phyloP scores from a whole-genome alignment of 2,113 vertebrate genomes.

The Scatophagus argus region DNA sequence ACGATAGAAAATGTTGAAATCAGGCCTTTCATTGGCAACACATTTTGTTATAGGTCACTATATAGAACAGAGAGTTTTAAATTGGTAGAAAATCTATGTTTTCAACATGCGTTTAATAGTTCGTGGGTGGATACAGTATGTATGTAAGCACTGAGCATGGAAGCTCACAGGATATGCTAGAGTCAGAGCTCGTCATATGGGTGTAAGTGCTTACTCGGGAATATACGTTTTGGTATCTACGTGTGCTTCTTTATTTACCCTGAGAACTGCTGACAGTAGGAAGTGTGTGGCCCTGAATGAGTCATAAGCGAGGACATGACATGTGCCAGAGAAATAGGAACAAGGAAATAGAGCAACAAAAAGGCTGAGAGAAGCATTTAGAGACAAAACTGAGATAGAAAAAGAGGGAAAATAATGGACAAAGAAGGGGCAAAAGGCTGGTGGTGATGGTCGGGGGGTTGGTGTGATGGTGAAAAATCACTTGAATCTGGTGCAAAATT shows the following conservation, averaged over 20 bases:
- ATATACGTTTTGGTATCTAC: conserved; percentile 38
- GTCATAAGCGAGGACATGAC: conserved; percentile 52
- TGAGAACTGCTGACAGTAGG: conserved; percentile 56
- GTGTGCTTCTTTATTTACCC: conserved; percentile 56
- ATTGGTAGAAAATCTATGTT: conserved; percentile 12
- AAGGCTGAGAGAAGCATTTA: background rate
- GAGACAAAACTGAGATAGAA: too few relatives aligned
- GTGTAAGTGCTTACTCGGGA: conserved; percentile 60
- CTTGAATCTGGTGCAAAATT: background rate
- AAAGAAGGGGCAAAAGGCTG: too few relatives aligned
- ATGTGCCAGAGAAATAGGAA: conserved; percentile 43
- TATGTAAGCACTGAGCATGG: conserved; percentile 40
- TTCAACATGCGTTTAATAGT: conserved; percentile 16
- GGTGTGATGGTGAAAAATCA: too few relatives aligned
- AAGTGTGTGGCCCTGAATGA: conserved; percentile 39
- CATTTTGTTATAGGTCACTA: background rate
- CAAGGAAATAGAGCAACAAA: background rate
- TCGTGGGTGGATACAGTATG: conserved; percentile 36
- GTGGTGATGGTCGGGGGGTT: too few relatives aligned
- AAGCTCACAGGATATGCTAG: conserved; percentile 39
- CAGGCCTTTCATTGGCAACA: background rate
- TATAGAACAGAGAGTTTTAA: background rate
- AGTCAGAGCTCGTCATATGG: conserved; percentile 41
- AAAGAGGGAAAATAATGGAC: background rate
- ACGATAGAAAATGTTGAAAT: background rate